Conservation (phyloP, 2,888 invertebrate species). For the Pyrgus malvae region DNA sequence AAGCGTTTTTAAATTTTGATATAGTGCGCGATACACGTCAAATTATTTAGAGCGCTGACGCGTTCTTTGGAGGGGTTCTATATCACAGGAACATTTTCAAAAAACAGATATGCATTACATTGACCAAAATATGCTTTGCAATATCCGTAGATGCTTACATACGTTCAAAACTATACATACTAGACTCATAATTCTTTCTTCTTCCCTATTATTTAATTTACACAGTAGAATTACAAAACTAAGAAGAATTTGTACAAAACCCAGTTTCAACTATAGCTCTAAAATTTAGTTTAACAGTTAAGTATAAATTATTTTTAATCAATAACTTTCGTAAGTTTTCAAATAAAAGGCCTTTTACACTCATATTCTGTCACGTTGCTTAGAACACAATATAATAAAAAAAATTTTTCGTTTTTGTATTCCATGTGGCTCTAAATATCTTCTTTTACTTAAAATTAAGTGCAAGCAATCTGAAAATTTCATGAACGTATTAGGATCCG, state of each 20-base stretch:
- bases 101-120: too few relatives aligned
- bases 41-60: too few relatives aligned
- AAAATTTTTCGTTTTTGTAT: too few relatives aligned
- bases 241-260: slow-evolving; percentile 39
- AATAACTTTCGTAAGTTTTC: slow-evolving; percentile 43
- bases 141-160: not conserved
- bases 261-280: slow-evolving; percentile 45
- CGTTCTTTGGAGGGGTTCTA: too few relatives aligned
- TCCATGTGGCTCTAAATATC: too few relatives aligned
- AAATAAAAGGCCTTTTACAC: slow-evolving; percentile 10
- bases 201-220: not conserved
- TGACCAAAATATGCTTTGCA: not conserved
- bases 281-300: slow-evolving; percentile 48
- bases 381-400: not conserved
- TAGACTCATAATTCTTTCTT: not conserved
- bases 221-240: slow-evolving; percentile 9
- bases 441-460: too few relatives aligned
- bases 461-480: too few relatives aligned
- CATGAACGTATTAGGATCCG: too few relatives aligned
- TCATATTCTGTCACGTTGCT: slow-evolving; percentile 7
- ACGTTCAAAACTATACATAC: not conserved
- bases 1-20: too few relatives aligned
- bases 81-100: too few relatives aligned
- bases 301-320: slow-evolving; percentile 49
- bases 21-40: too few relatives aligned